These are phyloP conservation scores for Sinella curviseta DNA, from an alignment of 1,140 invertebrate genomes.

Conservation along the genomic window DNA sequence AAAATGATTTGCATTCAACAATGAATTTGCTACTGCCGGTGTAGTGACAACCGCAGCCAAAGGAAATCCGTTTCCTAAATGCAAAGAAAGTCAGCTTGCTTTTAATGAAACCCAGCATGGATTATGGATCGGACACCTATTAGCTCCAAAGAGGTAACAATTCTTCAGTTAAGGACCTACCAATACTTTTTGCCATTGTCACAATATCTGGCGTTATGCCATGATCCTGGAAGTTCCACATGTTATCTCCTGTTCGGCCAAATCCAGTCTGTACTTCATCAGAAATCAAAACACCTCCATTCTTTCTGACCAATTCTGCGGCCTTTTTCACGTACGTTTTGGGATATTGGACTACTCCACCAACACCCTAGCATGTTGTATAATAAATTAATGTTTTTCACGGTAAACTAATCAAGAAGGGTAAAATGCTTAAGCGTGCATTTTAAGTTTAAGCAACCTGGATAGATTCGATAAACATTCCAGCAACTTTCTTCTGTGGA, in stretches of 20 bases:
- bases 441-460: conserved; percentile 72
- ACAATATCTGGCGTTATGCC: conserved; percentile 88
- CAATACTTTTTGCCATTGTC: conserved; percentile 84
- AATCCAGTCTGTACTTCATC: conserved; percentile 84
- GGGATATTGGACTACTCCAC: conserved; percentile 88
- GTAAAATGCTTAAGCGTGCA: neutral
- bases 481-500: conserved; percentile 75
- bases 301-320: conserved; percentile 71
- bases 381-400: too few species aligned
- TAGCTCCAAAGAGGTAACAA: too few species aligned
- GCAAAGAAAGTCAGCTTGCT: conserved; percentile 42
- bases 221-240: conserved; percentile 92
- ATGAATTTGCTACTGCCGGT: conserved; percentile 72
- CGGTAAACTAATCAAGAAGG: too few species aligned
- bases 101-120: neutral
- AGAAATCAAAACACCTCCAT: conserved; percentile 84
- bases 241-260: conserved; percentile 87
- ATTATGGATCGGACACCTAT: too few species aligned
- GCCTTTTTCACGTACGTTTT: conserved; percentile 82
- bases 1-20: conserved; percentile 80
- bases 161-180: conserved; percentile 51
- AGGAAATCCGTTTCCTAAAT: conserved; percentile 82
- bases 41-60: conserved; percentile 91
- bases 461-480: conserved; percentile 90
- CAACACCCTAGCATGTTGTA: conserved; percentile 74